A percentile compares a stretch with the other conserved stretches of the same genome.
Evolutionary conservation across 2,797 vertebrate genomes (phyloP).

Genomic region (Myripristis murdjan): DNA sequence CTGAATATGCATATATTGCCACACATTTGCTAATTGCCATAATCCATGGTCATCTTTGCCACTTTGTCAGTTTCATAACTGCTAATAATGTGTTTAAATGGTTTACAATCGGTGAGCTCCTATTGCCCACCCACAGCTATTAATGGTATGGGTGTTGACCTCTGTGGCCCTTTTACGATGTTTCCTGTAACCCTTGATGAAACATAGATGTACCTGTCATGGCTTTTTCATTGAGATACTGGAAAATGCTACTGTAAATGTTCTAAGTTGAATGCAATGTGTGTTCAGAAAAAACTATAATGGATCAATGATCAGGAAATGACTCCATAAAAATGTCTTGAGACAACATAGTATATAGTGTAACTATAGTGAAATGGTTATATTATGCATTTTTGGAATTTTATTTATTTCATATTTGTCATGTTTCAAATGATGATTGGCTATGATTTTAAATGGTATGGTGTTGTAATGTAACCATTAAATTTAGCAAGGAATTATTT

Average conservation of each 20-base stretch:
- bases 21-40: constrained; percentile 69
- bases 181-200: constrained; percentile 80
- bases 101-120: constrained; percentile 82
- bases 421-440: constrained; percentile 86
- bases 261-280: constrained; percentile 85
- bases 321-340: constrained; percentile 70
- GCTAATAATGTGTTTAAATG: constrained; percentile 79
- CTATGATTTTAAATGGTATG: constrained; percentile 86
- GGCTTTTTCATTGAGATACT: constrained; percentile 85
- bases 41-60: constrained; percentile 58
- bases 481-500: constrained; percentile 86
- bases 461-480: constrained; percentile 90
- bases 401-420: constrained; percentile 85
- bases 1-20: constrained; percentile 67
- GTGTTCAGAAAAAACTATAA: constrained; percentile 76
- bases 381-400: constrained; percentile 79
- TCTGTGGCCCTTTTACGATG: constrained; percentile 82
- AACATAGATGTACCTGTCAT: constrained; percentile 83
- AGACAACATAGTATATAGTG: constrained; percentile 82
- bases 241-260: constrained; percentile 86
- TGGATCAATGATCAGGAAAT: constrained; percentile 81
- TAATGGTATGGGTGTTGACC: constrained; percentile 84
- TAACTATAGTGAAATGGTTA: constrained; percentile 87
- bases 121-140: constrained; percentile 79
- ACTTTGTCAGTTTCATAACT: constrained; percentile 70